phyloP scores from a whole-genome alignment of 2,113 vertebrate genomes.

The Halichoeres trimaculatus region DNA sequence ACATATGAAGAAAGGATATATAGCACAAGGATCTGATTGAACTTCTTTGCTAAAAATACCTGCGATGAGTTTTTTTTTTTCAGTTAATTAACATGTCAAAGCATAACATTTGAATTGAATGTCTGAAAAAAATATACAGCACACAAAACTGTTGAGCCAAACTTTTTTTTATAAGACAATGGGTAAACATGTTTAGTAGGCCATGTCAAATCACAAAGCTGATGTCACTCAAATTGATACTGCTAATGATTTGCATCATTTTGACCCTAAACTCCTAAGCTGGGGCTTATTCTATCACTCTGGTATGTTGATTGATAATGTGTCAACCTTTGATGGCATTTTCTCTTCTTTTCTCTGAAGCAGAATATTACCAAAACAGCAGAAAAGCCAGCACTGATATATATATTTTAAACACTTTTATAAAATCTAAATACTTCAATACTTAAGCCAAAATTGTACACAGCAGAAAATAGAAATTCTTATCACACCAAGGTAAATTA shows the following conservation, averaged over 20 bases:
- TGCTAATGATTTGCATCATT: slow-evolving; percentile 5
- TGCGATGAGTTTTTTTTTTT: too few relatives aligned
- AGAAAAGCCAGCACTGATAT: not conserved
- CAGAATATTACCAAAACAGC: not conserved
- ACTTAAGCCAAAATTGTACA: slow-evolving; percentile 4
- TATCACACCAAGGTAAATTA: slow-evolving; percentile 5
- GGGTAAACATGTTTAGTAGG: slow-evolving; percentile 1
- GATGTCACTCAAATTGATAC: not conserved
- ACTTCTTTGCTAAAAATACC: too few relatives aligned
- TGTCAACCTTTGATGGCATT: not conserved
- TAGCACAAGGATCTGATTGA: too few relatives aligned
- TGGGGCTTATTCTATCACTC: not conserved
- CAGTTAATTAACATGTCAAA: too few relatives aligned
- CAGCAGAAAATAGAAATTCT: slow-evolving; percentile 21
- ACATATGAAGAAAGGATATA: too few relatives aligned
- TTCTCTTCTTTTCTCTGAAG: not conserved
- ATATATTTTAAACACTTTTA: slow-evolving; percentile 1
- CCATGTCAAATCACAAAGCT: not conserved
- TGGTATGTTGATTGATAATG: not conserved
- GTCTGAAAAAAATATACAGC: slow-evolving; percentile 6
- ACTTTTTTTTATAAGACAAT: slow-evolving; percentile 24
- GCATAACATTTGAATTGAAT: not conserved
- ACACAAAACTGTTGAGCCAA: slow-evolving; percentile 11
- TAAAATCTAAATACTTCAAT: slow-evolving; percentile 27
- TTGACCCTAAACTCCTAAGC: not conserved